Evolutionary conservation across 2,888 invertebrate genomes (phyloP).

Genomic region (Hyalella azteca): DNA sequence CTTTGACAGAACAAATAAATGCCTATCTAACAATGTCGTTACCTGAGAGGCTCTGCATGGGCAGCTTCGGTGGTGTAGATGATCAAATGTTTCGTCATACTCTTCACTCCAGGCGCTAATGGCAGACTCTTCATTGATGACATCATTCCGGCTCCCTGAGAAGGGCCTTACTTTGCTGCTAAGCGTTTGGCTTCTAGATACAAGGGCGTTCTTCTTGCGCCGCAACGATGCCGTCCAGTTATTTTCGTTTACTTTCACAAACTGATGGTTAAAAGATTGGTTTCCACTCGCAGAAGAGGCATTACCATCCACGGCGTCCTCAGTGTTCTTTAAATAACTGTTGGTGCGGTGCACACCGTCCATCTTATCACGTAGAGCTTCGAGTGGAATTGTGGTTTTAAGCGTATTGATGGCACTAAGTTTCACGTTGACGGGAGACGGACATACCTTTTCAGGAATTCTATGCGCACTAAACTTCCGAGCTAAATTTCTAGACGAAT

Average conservation of each 20-base stretch:
- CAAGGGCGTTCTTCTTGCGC: not conserved
- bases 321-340: too few relatives aligned
- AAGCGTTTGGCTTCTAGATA: not conserved
- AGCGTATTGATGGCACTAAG: slow-evolving; percentile 3
- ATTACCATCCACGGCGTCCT: not conserved
- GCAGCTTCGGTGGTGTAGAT: slow-evolving; percentile 19
- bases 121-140: not conserved
- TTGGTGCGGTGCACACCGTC: too few relatives aligned
- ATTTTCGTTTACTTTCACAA: not conserved
- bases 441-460: slow-evolving; percentile 2
- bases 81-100: not conserved
- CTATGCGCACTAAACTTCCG: not conserved
- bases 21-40: too few relatives aligned
- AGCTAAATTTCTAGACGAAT: not conserved
- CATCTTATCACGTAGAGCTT: slow-evolving; percentile 5
- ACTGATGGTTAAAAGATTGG: not conserved
- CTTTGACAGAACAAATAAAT: too few relatives aligned
- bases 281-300: not conserved
- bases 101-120: slow-evolving; percentile 22
- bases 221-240: slow-evolving; percentile 4
- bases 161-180: not conserved
- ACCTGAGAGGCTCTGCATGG: slow-evolving; percentile 20
- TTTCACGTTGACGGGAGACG: slow-evolving; percentile 14
- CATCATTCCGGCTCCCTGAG: not conserved
- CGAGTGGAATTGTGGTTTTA: not conserved